Base-by-base conservation (phyloP, 1,140 invertebrate genomes). In the Micrasema longulum region DNA sequence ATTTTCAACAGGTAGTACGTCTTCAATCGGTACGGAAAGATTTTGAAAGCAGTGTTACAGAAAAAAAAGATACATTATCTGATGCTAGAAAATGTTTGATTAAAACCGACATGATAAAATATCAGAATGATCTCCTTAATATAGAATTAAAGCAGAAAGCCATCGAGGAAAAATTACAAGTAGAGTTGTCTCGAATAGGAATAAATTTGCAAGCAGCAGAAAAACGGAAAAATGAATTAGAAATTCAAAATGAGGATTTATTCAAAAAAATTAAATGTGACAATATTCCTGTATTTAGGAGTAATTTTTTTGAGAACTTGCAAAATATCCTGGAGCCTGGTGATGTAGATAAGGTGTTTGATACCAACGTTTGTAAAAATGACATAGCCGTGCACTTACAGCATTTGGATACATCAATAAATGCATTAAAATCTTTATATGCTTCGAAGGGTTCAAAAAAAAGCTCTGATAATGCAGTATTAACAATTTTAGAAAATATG, bases 261-360 rank as follows among this genome's bases (percentile, higher is more conserved):
- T 43, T 70, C 10, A 55, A 66, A 10, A 63, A 67, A 50, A 35
- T 72, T n/a, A 69, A 72, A 69, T 36, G 20, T 22, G 52, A 53
- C 1, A 41, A 52, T 38, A 22, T 73, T 14, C 57, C 67, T 16
- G 16, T 53, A 14, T 76, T 73, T 62, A 4, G 70, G 53, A 73
- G 52, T 53, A 63, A 76, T 64, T 76, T 73, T 60, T 73, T 71
- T 26, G 64, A 76, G 45, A 66, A 71, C 22, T 35, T 76, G 6
- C 31, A 76, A 38, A 10, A 71, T 48, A 63, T 73, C 50, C 60
- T 76, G 36, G 60, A 73, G 22, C 71, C 70, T 22, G n/a, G 26
- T 36, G 53, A 57, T 16, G 9, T 41, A 11, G 1, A 18, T 18
- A 11, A 23, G 1, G 35, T 57, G 5, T 20, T 10, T 16, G 45